phyloP scores from a whole-genome alignment of 1,140 invertebrate genomes.

The Teleogryllus occipitalis region DNA sequence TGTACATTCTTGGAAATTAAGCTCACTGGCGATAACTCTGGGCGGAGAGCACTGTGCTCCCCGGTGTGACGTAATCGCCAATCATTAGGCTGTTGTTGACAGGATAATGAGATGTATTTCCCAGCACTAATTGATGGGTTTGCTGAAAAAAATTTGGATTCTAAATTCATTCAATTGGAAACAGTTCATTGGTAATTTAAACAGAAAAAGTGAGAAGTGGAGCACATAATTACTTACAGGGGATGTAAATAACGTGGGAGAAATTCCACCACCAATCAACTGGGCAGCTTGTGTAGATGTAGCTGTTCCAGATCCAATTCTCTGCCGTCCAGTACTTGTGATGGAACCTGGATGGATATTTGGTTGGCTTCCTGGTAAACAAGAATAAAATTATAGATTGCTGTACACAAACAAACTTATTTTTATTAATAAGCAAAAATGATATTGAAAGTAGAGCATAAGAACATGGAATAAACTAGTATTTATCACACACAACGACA shows the following conservation, averaged over 20 bases:
- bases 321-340: constrained; percentile 50
- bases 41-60: constrained; percentile 41
- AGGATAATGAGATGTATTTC: constrained; percentile 53
- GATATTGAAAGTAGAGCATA: too few relatives aligned
- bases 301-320: constrained; percentile 46
- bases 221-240: constrained; percentile 26
- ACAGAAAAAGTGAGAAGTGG: neutral
- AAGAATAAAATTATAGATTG: neutral
- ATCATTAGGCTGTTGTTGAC: constrained; percentile 72
- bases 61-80: constrained; percentile 62
- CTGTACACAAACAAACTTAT: too few relatives aligned
- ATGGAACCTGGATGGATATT: constrained; percentile 56
- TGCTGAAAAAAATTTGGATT: constrained; percentile 26
- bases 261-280: constrained; percentile 63
- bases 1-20: neutral
- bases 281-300: constrained; percentile 56
- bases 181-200: constrained; percentile 9
- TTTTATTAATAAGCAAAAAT: too few relatives aligned
- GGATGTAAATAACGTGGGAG: constrained; percentile 55
- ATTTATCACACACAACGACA: too few relatives aligned
- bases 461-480: too few relatives aligned
- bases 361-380: constrained; percentile 40
- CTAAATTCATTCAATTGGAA: constrained; percentile 5
- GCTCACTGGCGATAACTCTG: constrained; percentile 37
- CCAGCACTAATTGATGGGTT: constrained; percentile 46